A percentile compares a stretch with the other conserved stretches of the same genome.
These are phyloP conservation scores for Metopia argyrocephala DNA, from an alignment of 2,888 invertebrate genomes.

Conservation along the genomic window DNA sequence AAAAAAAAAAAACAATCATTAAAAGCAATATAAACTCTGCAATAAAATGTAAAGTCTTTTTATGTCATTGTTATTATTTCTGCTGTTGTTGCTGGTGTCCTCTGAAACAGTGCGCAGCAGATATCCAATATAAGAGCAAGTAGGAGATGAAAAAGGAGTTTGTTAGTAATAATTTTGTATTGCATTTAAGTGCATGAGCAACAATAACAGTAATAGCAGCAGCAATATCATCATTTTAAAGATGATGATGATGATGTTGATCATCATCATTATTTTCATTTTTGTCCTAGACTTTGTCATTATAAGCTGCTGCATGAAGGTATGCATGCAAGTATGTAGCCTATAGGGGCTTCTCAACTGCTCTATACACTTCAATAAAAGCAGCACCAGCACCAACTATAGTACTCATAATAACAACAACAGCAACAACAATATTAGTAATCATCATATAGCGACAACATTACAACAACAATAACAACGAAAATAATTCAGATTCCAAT, in stretches of 20 bases:
- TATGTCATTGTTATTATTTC: constrained; percentile 40
- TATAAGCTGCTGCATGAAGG: constrained; percentile 58
- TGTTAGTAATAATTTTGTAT: constrained; percentile 49
- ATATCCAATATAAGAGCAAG: constrained; percentile 24
- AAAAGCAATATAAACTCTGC: constrained; percentile 42
- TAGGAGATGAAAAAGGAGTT: constrained; percentile 43
- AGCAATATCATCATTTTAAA: constrained; percentile 37
- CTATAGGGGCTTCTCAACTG: constrained; percentile 57
- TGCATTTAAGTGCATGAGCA: constrained; percentile 43
- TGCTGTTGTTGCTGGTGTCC: constrained; percentile 26
- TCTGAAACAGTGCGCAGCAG: constrained; percentile 27
- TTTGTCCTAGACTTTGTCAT: constrained; percentile 29
- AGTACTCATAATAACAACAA: constrained; percentile 26
- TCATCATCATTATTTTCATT: constrained; percentile 22
- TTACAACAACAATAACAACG: constrained; percentile 64
- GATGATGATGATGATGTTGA: constrained; percentile 24
- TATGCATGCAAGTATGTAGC: constrained; percentile 61
- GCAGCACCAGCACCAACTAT: constrained; percentile 15
- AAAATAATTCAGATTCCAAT: constrained; percentile 69
- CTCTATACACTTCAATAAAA: constrained; percentile 17
- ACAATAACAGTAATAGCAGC: not conserved
- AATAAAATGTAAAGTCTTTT: constrained; percentile 59
- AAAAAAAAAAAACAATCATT: no score
- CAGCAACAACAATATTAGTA: constrained; percentile 25
- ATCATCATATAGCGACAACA: constrained; percentile 54